phyloP scores from a whole-genome alignment of 2,888 invertebrate species.

The Calephelis perditalis region DNA sequence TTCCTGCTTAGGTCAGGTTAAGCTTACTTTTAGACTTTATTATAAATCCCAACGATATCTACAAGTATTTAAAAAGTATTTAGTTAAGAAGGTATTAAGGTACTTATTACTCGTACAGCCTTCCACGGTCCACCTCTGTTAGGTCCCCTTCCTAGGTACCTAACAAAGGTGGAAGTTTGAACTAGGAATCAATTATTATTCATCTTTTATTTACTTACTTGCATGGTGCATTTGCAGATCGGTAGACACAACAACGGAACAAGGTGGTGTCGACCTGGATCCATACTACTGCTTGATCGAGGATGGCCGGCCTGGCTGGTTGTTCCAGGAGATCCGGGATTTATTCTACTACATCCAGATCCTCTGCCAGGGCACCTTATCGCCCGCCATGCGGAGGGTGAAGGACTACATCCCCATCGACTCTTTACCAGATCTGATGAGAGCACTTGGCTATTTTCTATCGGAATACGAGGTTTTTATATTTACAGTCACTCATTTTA shows the following conservation, averaged over 20 bases:
- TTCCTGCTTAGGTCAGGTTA: too few relatives aligned
- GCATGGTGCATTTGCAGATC: slow-evolving; percentile 45
- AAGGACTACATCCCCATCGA: slow-evolving; percentile 79
- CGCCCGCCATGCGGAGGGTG: slow-evolving; percentile 78
- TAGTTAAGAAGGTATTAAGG: too few relatives aligned
- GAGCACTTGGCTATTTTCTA: slow-evolving; percentile 86
- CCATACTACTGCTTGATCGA: slow-evolving; percentile 86
- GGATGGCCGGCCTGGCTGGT: slow-evolving; percentile 83
- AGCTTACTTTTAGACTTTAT: too few relatives aligned
- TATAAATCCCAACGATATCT: too few relatives aligned
- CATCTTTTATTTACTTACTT: too few relatives aligned
- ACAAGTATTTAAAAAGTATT: too few relatives aligned
- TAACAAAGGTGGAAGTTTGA: too few relatives aligned
- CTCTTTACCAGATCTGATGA: slow-evolving; percentile 85
- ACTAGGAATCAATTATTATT: too few relatives aligned
- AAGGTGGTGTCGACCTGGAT: slow-evolving; percentile 77
- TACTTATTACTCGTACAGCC: too few relatives aligned
- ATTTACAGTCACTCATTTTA: neutral
- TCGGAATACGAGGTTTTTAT: slow-evolving; percentile 83
- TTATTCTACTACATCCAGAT: slow-evolving; percentile 88
- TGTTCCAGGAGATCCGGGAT: slow-evolving; percentile 85
- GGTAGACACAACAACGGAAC: slow-evolving; percentile 64
- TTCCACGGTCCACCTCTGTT: too few relatives aligned
- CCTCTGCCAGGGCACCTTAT: slow-evolving; percentile 83
- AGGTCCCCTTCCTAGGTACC: too few relatives aligned